phyloP scores from a whole-genome alignment of 2,113 vertebrate species.

The Cepphus grylle region DNA sequence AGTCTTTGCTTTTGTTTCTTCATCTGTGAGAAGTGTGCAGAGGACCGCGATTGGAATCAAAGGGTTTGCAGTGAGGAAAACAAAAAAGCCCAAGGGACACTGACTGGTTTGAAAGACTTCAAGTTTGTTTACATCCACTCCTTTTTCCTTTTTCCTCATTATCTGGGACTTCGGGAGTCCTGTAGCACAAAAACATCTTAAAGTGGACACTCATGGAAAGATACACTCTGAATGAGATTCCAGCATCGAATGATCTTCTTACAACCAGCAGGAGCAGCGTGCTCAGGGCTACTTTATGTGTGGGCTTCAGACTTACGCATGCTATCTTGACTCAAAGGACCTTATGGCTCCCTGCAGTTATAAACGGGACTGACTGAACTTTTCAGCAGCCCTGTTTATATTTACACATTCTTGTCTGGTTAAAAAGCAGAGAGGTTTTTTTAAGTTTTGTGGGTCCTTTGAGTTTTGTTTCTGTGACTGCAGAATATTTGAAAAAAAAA shows the following conservation, averaged over 20 bases:
- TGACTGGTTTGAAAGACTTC: neutral
- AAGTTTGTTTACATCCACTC: neutral
- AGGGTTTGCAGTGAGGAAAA: neutral
- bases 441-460: neutral
- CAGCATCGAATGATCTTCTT: neutral
- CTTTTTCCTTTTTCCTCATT: neutral
- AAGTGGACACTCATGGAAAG: neutral
- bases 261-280: neutral
- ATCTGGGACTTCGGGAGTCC: neutral
- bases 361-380: neutral
- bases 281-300: neutral
- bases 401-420: neutral
- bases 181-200: neutral
- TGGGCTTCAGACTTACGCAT: neutral
- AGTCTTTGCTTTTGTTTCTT: neutral
- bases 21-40: neutral
- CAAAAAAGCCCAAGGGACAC: neutral
- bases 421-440: neutral
- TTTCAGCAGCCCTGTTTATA: neutral
- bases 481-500: neutral
- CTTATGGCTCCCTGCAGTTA: neutral
- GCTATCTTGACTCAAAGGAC: neutral
- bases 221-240: rapidly evolving
- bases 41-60: neutral
- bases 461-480: neutral